phyloP scores from a whole-genome alignment of 92 coral and sea anemone genomes.

The Desmophyllum pertusum region DNA sequence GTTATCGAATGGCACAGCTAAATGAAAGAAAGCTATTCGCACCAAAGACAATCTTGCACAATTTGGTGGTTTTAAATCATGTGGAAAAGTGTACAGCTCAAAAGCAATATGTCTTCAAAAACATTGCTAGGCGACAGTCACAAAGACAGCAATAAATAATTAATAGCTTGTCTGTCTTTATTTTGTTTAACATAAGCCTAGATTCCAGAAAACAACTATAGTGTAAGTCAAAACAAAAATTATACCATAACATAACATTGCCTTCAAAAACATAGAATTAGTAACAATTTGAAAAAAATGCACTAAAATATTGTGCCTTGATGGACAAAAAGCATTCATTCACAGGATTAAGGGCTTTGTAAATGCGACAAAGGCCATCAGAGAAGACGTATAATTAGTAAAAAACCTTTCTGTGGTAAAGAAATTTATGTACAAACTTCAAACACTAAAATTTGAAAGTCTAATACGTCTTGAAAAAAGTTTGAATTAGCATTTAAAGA shows the following conservation, averaged over 20 bases:
- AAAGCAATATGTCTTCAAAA: neutral
- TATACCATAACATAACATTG: conserved; percentile 12
- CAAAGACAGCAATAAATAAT: conserved; percentile 73
- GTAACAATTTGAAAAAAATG: neutral
- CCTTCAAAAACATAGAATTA: neutral
- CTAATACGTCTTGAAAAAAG: conserved; percentile 26
- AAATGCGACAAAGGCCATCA: conserved; percentile 15
- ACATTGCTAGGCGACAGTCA: conserved; percentile 50
- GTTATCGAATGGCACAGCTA: neutral
- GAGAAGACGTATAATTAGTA: neutral
- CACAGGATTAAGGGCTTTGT: conserved; percentile 19
- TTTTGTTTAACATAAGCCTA: conserved; percentile 75
- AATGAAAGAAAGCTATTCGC: neutral
- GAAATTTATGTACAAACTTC: conserved; percentile 40
- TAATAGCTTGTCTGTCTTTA: conserved; percentile 59
- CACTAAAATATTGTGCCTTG: neutral
- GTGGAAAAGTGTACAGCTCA: neutral
- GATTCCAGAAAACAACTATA: conserved; percentile 5
- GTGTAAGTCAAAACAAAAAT: conserved; percentile 25
- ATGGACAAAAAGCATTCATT: conserved; percentile 27
- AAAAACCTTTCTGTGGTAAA: conserved; percentile 12
- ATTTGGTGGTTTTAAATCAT: neutral
- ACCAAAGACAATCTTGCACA: neutral
- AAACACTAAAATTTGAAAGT: conserved; percentile 37
- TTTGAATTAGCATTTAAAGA: conserved; percentile 38